Evolutionary conservation across 2,797 vertebrate genomes (phyloP).

Genomic region (Spea hammondii): DNA sequence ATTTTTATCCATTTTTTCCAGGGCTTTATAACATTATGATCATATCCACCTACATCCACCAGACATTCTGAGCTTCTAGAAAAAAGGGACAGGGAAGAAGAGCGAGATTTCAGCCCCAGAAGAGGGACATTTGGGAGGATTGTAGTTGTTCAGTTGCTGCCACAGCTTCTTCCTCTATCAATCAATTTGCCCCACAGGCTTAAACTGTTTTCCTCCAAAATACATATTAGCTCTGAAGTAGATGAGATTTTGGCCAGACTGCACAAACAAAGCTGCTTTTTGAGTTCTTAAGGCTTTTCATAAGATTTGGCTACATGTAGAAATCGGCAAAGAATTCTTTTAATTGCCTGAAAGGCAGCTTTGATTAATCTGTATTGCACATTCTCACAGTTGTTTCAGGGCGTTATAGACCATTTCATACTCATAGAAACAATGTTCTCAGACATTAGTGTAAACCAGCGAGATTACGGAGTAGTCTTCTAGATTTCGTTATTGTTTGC

Average conservation of each 20-base stretch:
- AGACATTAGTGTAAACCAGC: neutral
- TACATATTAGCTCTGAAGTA: neutral
- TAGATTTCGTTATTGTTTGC: too few relatives aligned
- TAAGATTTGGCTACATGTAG: neutral
- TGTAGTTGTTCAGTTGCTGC: neutral
- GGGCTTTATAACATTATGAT: too few relatives aligned
- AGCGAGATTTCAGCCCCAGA: too few relatives aligned
- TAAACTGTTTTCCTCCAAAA: neutral
- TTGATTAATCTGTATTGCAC: slow-evolving; percentile 1
- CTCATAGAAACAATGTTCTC: neutral
- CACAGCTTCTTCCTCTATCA: neutral
- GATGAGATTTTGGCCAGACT: neutral
- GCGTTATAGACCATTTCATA: slow-evolving; percentile 1
- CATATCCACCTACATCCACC: too few relatives aligned
- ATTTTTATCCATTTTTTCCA: too few relatives aligned
- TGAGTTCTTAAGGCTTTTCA: neutral
- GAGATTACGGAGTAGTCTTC: too few relatives aligned
- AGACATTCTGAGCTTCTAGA: too few relatives aligned
- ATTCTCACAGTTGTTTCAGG: neutral
- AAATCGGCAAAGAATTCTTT: neutral
- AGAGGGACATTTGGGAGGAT: too few relatives aligned
- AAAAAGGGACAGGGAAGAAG: too few relatives aligned
- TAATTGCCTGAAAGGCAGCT: neutral
- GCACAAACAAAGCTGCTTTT: neutral
- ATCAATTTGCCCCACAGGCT: neutral